Evolutionary conservation across 2,888 invertebrate genomes (phyloP), one percentile per base, ranked within the genome.

Genomic region (Cephus runcator): DNA sequence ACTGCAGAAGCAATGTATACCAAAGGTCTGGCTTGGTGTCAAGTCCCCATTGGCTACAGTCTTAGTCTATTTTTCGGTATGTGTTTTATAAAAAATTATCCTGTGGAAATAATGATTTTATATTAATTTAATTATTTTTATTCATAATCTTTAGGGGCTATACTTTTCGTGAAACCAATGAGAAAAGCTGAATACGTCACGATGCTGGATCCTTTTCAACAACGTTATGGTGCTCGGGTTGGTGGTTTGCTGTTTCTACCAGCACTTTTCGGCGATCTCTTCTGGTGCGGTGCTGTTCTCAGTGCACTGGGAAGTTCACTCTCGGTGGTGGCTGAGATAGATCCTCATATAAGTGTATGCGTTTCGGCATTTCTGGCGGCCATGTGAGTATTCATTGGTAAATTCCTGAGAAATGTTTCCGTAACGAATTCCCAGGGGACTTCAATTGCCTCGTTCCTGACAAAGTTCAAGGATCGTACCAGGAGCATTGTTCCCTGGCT

Each of bases 191-290:
- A 94, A 73, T 94, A 95, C 89, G 94, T 95, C 76, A 95, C 95
- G 9, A 95, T 95, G 95, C 91, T 95, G 85, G 95, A 95, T 88
- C 95, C 95, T 1, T 94, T 95, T 88, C 94, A 95, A 91, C 93
- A 93, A 84, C 93, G 94, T 86, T 95, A 95, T 87, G 95, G 95
- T 15, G 93, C 94, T 83, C 90, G 94, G 69, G 94, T 95, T 90
- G 95, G 95, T 33, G 95, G 95, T 2, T 89, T 95, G 76, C 92
- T 95, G 83, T 93, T 92, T 83, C 91, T 95, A 68, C 95, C 95
- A 12, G 95, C 95, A n/a, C 92, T 95, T 12, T 92, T 94, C 81
- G 95, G 95, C 23, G 95, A 95, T 89, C 93, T 95, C 71, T 95
- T 95, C 90, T 95, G 95, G 95, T 94, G 94, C 30, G 95, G 94